phyloP scores from a whole-genome alignment of 2,797 vertebrate genomes.

The Dendrocincla tyrannina region DNA sequence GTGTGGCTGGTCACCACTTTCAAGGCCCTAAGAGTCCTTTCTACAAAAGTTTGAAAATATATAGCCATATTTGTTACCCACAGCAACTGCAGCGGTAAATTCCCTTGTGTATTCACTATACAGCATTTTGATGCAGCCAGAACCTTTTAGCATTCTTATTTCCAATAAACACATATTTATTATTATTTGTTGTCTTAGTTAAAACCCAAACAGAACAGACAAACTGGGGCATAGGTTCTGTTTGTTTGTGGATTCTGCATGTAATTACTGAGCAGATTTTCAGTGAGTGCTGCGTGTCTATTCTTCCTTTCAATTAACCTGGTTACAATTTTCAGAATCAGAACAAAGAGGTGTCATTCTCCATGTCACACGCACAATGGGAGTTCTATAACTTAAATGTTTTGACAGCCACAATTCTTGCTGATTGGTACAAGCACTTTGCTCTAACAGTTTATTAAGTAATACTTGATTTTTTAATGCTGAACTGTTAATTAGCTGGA shows the following conservation, averaged over 20 bases:
- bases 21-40: neutral
- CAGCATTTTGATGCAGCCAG: neutral
- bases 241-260: neutral
- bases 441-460: neutral
- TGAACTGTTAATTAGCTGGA: neutral
- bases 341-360: neutral
- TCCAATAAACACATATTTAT: neutral
- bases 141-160: neutral
- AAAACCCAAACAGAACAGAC: fast-evolving
- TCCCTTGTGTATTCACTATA: neutral
- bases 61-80: neutral
- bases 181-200: neutral
- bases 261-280: neutral
- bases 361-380: neutral
- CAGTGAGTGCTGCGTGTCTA: neutral
- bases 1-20: neutral
- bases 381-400: neutral
- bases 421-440: neutral
- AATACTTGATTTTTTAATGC: neutral
- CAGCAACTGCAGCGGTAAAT: neutral
- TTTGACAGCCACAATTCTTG: neutral
- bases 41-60: neutral
- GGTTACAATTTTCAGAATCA: neutral
- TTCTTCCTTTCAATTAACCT: neutral
- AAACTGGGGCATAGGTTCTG: neutral